Conservation (phyloP, 1,140 invertebrate species). For the Ostrea edulis region DNA sequence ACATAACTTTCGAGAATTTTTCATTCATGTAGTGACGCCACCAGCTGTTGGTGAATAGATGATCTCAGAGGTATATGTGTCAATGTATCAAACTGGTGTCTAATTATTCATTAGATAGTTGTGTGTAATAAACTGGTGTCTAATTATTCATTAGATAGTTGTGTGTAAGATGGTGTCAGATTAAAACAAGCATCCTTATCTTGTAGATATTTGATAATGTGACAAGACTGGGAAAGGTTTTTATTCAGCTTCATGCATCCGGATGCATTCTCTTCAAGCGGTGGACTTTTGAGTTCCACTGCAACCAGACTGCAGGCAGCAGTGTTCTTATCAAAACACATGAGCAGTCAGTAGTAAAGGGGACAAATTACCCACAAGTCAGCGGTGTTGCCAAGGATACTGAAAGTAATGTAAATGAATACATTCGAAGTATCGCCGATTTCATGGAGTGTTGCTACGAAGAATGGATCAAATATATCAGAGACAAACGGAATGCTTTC, state of each 20-base stretch:
- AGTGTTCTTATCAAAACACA: slow-evolving; percentile 22
- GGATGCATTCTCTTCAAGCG: slow-evolving; percentile 67
- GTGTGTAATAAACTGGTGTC: neutral
- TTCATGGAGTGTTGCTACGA: slow-evolving; percentile 43
- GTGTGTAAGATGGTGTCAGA: neutral
- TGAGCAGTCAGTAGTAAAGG: neutral
- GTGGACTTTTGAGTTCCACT: slow-evolving; percentile 46
- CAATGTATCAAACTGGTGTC: neutral
- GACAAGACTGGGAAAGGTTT: slow-evolving; percentile 39
- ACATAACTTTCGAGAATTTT: neutral
- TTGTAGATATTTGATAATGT: slow-evolving; percentile 51
- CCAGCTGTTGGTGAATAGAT: neutral
- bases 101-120: neutral
- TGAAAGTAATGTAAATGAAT: slow-evolving; percentile 17
- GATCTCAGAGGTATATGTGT: too few species aligned
- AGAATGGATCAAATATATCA: slow-evolving; percentile 40
- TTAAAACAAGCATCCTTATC: neutral
- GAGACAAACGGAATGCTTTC: slow-evolving; percentile 1
- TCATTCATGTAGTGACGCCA: neutral
- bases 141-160: neutral
- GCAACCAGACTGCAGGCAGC: neutral
- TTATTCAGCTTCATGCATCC: slow-evolving; percentile 55
- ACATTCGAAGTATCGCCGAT: slow-evolving; percentile 40
- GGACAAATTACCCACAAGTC: neutral
- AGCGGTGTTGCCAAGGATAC: neutral